Percentiles rank a stretch among this genome's conserved stretches.
Evolutionary conservation across 1,140 invertebrate species (phyloP).

Genomic region (Musca vetustissima): DNA sequence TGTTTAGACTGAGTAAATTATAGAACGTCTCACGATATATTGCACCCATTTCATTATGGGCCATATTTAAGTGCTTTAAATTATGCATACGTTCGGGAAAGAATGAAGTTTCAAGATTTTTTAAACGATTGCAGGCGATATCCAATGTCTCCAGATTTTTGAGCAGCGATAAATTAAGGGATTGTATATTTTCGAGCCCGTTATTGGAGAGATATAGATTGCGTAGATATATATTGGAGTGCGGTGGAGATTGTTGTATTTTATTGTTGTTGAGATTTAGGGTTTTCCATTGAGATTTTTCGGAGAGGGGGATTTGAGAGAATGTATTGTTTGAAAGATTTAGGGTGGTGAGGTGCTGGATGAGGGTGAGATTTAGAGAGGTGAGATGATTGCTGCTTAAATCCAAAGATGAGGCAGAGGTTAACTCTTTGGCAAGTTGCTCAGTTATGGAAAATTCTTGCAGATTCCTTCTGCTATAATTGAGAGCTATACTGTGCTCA

Average conservation of each 20-base stretch:
- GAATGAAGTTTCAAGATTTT: conserved; percentile 46
- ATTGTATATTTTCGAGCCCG: conserved; percentile 27
- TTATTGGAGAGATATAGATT: conserved; percentile 42
- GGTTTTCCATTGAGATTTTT: background rate
- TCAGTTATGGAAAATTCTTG: background rate
- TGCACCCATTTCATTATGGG: conserved; percentile 55
- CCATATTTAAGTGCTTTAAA: conserved; percentile 64
- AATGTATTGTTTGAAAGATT: conserved; percentile 25
- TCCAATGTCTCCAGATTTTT: conserved; percentile 54
- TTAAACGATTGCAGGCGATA: conserved; percentile 59
- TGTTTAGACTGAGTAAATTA: conserved; percentile 53
- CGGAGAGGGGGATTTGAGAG: background rate
- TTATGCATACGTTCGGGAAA: conserved; percentile 46
- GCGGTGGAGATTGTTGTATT: background rate
- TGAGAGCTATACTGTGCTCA: conserved; percentile 19
- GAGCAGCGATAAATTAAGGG: conserved; percentile 31
- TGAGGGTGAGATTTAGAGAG: background rate
- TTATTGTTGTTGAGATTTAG: conserved; percentile 29
- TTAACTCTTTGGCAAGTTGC: background rate
- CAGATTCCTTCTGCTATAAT: conserved; percentile 33
- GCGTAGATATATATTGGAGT: conserved; percentile 28
- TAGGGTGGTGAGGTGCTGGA: background rate
- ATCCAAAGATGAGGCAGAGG: background rate
- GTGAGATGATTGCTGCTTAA: conserved; percentile 28
- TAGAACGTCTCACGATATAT: conserved; percentile 54